Evolutionary conservation across 2,113 vertebrate genomes (phyloP), one percentile per base, ranked within the genome.

Genomic region (Epinephelus moara): DNA sequence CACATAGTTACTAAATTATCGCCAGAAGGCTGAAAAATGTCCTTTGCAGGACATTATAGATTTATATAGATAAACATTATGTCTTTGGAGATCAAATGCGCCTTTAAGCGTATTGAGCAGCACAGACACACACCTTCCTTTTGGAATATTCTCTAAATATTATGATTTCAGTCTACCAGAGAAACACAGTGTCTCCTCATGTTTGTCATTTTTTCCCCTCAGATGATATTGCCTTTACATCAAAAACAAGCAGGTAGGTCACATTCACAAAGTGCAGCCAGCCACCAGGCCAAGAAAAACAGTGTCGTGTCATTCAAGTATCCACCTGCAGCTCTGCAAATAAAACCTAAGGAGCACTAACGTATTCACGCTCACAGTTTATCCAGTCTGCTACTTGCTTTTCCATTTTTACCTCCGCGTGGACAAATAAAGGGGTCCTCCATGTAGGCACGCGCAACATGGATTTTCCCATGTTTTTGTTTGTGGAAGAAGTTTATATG

Each of bases 401-500:
- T 94, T 92, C 92, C 88, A 82, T 84, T 87, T 93, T 91, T 81
- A 90, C 89, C 75, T 87, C 89, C 89, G 82, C 70, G 23, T 88
- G 84, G 25, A 78, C 86, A 92, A 92, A 91, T 70, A 89, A 78
- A 78, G 42, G 87, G 89, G 50, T 90, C 80, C 69, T 87, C 85
- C 81, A 23, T 47, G 49, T 42, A 79, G 59, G 84, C 85, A 82
- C 76, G 57, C 82, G 64, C 87, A 79, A 91, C 84, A 77, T 87
- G 78, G 85, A 90, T 84, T 93, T 94, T 92, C 90, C 92, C 89
- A 78, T 93, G 88, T 94, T 94, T 92, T 80, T 93, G 88, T 93
- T 94, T 93, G 81, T 4, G 87, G 87, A 93, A 90, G 81, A 84
- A 88, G 63, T 93, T 88, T 84, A 83, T 86, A 78, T 85, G 85